Evolutionary conservation across 2,797 vertebrate species (phyloP), one percentile per base, ranked within the genome.

Genomic region (Argyrosomus regius): DNA sequence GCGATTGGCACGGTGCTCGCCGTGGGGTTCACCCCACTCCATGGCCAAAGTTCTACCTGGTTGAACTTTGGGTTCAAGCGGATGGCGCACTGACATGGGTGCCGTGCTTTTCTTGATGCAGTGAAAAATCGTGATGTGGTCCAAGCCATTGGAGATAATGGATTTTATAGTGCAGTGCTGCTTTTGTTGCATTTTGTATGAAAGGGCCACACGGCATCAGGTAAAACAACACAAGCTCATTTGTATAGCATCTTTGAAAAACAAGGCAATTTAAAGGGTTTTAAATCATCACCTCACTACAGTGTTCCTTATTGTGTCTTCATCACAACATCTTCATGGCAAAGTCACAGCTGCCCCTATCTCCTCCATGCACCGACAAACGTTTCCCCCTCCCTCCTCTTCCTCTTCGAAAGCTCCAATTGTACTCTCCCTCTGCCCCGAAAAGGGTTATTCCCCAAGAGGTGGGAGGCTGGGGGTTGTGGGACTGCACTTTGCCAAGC

Each of bases 401-500:
- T 56, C 66, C 56, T 46, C 72, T 69, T 63, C 16, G 14, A 87
- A 84, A 82, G 57, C 80, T 84, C 69, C 67, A 50, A 78, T 81
- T 85, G 67, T 85, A 85, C 80, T 89, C 82, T 39, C 77, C 83
- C 81, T 89, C 63, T 79, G 71, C 79, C 88, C 85, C 90, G 90
- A 93, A 93, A 89, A 90, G 85, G 28, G 83, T 90, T 92, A 79
- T 78, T 94, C 83, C 87, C 84, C 73, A 80, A 76, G 57, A 88
- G 72, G 74, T 75, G 78, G 41, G 66, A 71, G 50, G 16, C 57
- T 16, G 46, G 45, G 62, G 35, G 67, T 14, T 62, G 43, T 64
- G 81, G 69, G 66, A 82, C 63, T 82, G 63, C 87, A 87, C 85
- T 89, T 83, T 90, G 85, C 87, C 89, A 88, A 88, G 61, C 76